phyloP scores from a whole-genome alignment of 2,888 invertebrate genomes.

The Leucania comma region DNA sequence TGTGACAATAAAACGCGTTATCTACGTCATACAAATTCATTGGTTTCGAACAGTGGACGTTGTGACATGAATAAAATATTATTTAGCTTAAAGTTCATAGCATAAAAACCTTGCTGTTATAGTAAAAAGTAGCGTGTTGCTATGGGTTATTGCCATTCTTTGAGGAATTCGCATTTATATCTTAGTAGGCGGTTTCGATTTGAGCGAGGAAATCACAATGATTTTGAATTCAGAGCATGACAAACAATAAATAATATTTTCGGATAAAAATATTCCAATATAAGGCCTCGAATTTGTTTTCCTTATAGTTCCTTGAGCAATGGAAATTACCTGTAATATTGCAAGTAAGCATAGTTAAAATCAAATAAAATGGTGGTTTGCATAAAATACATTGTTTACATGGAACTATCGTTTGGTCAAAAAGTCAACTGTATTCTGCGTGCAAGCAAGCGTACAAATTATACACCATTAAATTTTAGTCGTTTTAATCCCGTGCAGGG shows the following conservation, averaged over 20 bases:
- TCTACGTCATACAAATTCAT: conserved; percentile 82
- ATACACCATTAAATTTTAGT: no score
- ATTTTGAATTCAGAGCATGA: conserved; percentile 55
- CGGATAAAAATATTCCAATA: conserved; percentile 37
- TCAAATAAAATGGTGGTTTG: no score
- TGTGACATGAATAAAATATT: conserved; percentile 79
- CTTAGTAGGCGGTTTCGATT: conserved; percentile 9
- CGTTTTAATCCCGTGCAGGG: no score
- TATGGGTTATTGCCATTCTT: conserved; percentile 19
- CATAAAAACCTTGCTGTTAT: conserved; percentile 65
- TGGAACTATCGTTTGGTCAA: no score
- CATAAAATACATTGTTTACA: no score
- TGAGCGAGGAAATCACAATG: conserved; percentile 9
- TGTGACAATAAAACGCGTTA: conserved; percentile 83
- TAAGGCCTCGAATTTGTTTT: conserved; percentile 27
- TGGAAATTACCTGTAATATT: background rate
- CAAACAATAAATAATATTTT: conserved; percentile 50
- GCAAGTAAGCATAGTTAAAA: background rate
- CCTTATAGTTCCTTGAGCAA: conserved; percentile 29
- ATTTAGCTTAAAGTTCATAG: conserved; percentile 72
- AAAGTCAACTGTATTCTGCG: no score
- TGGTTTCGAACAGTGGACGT: conserved; percentile 69
- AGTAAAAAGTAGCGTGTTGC: conserved; percentile 11
- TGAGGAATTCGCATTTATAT: conserved; percentile 28
- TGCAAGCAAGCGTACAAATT: no score